Conservation (phyloP, 2,888 invertebrate genomes). For the Cheilosia urbana region DNA sequence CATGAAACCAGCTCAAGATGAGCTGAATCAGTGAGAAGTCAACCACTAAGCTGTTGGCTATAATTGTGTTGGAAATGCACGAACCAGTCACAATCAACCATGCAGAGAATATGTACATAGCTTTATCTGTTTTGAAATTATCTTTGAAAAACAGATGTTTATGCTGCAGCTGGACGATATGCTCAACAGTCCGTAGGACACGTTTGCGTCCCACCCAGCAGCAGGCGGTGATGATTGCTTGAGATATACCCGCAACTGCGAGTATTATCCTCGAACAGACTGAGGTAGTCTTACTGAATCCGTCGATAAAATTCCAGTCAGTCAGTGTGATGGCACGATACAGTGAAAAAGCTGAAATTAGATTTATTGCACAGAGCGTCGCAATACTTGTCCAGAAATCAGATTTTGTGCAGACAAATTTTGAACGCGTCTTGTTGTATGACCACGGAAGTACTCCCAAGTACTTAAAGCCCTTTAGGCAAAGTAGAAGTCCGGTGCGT, state of each 20-base stretch:
- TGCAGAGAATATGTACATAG: neutral
- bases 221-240: neutral
- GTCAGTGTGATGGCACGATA: neutral
- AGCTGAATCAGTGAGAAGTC: neutral
- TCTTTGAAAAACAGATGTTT: constrained; percentile 8
- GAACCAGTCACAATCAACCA: neutral
- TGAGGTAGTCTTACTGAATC: neutral
- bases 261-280: neutral
- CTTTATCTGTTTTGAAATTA: neutral
- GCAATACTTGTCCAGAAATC: neutral
- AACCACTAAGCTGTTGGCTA: no score
- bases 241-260: neutral
- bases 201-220: neutral
- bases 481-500: no score
- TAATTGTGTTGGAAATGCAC: no score
- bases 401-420: constrained; percentile 3
- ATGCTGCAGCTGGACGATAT: neutral
- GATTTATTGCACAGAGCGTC: neutral
- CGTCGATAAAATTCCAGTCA: neutral
- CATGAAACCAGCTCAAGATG: neutral
- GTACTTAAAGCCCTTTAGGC: no score
- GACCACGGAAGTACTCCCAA: constrained; percentile 9
- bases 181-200: neutral
- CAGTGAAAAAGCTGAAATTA: neutral
- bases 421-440: neutral